Percentiles rank a stretch among this genome's conserved stretches.
Evolutionary conservation across 30 jellyfish, hydroid and myxozoan species (phyloP).

Genomic region (Clytia hemisphaerica): DNA sequence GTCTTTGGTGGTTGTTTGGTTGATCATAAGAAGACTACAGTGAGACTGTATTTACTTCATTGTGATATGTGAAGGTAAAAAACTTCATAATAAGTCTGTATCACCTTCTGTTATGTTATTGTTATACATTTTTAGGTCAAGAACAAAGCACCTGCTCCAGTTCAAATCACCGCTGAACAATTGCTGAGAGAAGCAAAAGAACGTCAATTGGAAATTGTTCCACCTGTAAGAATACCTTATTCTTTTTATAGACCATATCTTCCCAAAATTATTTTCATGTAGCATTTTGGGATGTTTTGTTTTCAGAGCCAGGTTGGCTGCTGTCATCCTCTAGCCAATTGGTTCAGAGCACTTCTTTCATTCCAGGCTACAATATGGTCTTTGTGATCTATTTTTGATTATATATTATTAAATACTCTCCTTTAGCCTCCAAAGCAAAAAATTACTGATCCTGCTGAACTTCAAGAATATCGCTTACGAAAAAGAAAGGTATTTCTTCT

Average conservation of each 20-base stretch:
- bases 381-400: not conserved
- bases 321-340: not conserved
- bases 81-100: too few species aligned
- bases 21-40: too few species aligned
- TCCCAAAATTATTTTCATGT: not conserved
- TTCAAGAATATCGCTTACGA: conserved; percentile 61
- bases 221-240: conserved; percentile 74
- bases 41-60: too few species aligned
- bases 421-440: conserved; percentile 94
- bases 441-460: conserved; percentile 84
- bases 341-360: not conserved
- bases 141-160: conserved; percentile 99
- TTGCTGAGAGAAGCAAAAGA: conserved; percentile 93
- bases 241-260: too few species aligned
- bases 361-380: too few species aligned
- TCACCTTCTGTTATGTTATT: too few species aligned
- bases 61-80: too few species aligned
- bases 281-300: not conserved
- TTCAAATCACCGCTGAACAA: conserved; percentile 98
- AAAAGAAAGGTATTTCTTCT: conserved; percentile 58
- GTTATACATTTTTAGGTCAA: conserved; percentile 86
- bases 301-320: too few species aligned
- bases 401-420: not conserved
- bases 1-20: too few species aligned
- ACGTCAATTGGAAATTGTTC: conserved; percentile 78